Evolutionary conservation across 2,797 vertebrate genomes (phyloP).

Genomic region (Argya squamiceps): DNA sequence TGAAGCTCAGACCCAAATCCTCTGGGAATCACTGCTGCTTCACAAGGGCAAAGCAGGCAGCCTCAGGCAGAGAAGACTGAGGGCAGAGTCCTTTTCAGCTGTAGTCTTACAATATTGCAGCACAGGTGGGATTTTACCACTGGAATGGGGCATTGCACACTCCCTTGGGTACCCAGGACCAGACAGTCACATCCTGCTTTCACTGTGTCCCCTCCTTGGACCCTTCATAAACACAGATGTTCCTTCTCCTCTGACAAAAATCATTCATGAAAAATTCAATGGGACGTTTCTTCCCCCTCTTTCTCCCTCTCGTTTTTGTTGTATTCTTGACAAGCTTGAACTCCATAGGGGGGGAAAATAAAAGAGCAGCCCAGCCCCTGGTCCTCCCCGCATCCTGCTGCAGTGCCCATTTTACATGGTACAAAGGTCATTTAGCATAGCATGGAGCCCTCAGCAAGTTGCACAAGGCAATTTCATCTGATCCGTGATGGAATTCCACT

Average conservation of each 20-base stretch:
- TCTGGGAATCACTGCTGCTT: neutral
- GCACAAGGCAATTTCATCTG: conserved; percentile 70
- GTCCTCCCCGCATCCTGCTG: conserved; percentile 15
- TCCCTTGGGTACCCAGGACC: neutral
- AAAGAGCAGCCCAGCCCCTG: conserved; percentile 64
- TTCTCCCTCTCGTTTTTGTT: conserved; percentile 25
- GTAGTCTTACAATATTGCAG: neutral
- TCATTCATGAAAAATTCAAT: conserved; percentile 44
- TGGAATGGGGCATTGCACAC: accelerated
- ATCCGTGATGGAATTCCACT: conserved; percentile 68
- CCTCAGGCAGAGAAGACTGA: accelerated
- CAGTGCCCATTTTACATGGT: conserved; percentile 61
- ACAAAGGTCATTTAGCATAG: conserved; percentile 68
- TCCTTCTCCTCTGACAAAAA: conserved; percentile 50
- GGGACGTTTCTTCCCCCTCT: neutral
- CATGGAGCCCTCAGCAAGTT: conserved; percentile 48
- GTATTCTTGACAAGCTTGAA: conserved; percentile 55
- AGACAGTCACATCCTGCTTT: neutral
- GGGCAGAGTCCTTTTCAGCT: neutral
- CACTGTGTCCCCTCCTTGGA: accelerated
- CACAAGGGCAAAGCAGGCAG: neutral
- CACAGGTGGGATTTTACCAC: neutral
- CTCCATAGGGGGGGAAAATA: conserved; percentile 33
- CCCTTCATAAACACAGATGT: conserved; percentile 45
- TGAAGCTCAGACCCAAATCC: neutral